Evolutionary conservation across 2,113 vertebrate genomes (phyloP).

Genomic region (Microtus montanus): DNA sequence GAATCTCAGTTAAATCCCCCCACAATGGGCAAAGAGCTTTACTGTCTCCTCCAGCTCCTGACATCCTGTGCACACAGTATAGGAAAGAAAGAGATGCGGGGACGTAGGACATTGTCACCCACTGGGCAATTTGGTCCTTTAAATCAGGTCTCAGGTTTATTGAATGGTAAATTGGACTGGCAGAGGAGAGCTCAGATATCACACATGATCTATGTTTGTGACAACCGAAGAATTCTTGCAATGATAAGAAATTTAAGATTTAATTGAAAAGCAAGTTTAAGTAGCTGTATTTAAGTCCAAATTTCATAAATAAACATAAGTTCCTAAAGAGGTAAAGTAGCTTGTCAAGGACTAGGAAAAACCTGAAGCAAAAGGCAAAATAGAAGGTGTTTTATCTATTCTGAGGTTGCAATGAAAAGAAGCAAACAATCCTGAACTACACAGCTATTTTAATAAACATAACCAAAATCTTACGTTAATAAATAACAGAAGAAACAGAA

Average conservation of each 20-base stretch:
- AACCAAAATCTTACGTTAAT: neutral
- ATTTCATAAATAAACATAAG: neutral
- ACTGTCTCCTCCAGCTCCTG: fast-evolving
- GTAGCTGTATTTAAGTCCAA: neutral
- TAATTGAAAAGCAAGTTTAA: neutral
- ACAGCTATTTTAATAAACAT: neutral
- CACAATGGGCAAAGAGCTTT: neutral
- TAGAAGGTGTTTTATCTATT: neutral
- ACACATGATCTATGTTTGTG: neutral
- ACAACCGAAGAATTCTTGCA: neutral
- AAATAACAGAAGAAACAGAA: neutral
- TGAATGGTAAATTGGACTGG: neutral
- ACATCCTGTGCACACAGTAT: too few species aligned
- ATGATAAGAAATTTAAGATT: neutral
- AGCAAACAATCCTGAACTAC: neutral
- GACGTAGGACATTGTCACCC: neutral
- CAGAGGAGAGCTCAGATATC: neutral
- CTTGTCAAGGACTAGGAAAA: neutral
- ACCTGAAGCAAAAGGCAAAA: neutral
- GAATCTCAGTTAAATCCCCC: neutral
- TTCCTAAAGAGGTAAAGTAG: neutral
- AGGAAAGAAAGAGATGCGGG: too few species aligned
- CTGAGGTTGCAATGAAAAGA: neutral
- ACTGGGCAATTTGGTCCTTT: neutral
- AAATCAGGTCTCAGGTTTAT: neutral